phyloP scores from a whole-genome alignment of 2,888 invertebrate genomes.

The Xylota segnis region DNA sequence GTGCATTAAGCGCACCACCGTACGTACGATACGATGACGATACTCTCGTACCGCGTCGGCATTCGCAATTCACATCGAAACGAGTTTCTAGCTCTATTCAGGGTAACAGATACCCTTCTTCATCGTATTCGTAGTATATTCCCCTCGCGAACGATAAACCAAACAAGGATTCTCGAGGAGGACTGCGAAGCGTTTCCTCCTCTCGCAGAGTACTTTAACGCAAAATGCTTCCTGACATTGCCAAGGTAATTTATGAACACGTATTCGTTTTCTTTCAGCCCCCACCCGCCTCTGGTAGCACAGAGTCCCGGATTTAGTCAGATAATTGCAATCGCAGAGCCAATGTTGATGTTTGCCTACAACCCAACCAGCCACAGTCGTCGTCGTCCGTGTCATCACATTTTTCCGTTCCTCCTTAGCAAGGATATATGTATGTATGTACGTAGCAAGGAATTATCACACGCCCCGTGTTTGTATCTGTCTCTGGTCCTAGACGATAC shows the following conservation, averaged over 20 bases:
- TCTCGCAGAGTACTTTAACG: conserved; percentile 33
- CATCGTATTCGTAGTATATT: conserved; percentile 34
- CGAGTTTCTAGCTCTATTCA: conserved; percentile 47
- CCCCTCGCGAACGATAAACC: conserved; percentile 68
- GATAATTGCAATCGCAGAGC: conserved; percentile 63
- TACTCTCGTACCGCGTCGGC: conserved; percentile 2
- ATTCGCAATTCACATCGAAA: conserved; percentile 57
- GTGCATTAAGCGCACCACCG: conserved; percentile 56
- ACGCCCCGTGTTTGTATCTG: conserved; percentile 49
- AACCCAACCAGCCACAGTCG: too few species aligned
- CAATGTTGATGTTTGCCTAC: conserved; percentile 35
- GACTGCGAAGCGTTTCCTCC: conserved; percentile 31
- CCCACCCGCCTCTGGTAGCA: background rate
- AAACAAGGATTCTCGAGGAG: conserved; percentile 58
- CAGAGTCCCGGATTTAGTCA: conserved; percentile 46
- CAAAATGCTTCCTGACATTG: conserved; percentile 71
- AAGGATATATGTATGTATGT: too few species aligned
- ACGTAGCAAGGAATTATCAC: conserved; percentile 62
- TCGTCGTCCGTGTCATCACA: conserved; percentile 11
- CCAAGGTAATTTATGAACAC: conserved; percentile 70
- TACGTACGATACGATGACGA: too few species aligned
- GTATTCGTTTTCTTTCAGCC: conserved; percentile 41
- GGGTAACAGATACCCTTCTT: conserved; percentile 39
- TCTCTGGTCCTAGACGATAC: conserved; percentile 45
- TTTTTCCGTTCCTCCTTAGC: conserved; percentile 21